Percentiles rank a stretch among this genome's conserved stretches.
Evolutionary conservation across 1,140 invertebrate species (phyloP).

Genomic region (Dendrolimus kikuchii): DNA sequence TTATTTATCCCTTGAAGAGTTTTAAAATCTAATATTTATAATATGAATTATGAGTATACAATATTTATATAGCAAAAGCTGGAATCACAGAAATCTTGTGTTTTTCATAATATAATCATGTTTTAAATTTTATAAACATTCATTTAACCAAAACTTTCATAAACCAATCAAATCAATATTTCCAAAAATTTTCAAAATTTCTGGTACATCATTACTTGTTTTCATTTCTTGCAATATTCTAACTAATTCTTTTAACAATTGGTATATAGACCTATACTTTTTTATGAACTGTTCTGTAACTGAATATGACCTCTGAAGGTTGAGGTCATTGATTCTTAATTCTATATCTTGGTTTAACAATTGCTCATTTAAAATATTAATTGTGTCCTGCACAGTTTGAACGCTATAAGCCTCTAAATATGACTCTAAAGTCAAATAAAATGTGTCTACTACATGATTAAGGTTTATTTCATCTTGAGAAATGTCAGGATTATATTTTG

Average conservation of each 20-base stretch:
- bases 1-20: no score
- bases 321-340: conserved; percentile 2
- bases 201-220: conserved; percentile 16
- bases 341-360: conserved; percentile 12
- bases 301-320: conserved; percentile 20
- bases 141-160: not conserved
- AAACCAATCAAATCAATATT: conserved; percentile 27
- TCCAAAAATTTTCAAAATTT: conserved; percentile 30
- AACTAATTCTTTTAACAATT: conserved; percentile 33
- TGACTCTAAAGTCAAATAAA: conserved; percentile 40
- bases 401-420: conserved; percentile 46
- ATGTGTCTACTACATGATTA: conserved; percentile 22
- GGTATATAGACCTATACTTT: conserved; percentile 32
- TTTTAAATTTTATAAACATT: no score
- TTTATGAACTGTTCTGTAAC: conserved; percentile 38
- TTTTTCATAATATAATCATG: no score
- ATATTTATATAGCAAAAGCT: not conserved
- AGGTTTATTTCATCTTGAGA: conserved; percentile 7
- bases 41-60: not conserved
- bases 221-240: conserved; percentile 21
- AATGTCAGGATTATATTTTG: conserved; percentile 15
- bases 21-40: no score
- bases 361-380: conserved; percentile 32
- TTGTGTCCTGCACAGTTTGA: conserved; percentile 31
- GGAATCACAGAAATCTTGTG: no score